A percentile compares a stretch with the other conserved stretches of the same genome.
Conservation (phyloP, 1,140 invertebrate genomes). For the Penaeus vannamei region DNA sequence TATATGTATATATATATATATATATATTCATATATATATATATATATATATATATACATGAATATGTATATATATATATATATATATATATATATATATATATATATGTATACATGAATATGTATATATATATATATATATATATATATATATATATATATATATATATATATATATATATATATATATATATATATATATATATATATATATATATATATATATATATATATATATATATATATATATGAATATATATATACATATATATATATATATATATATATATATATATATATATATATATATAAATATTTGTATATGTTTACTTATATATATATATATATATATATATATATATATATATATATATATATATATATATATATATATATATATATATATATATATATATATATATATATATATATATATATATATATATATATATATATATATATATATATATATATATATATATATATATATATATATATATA, state of each 20-base stretch:
- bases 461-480: too few species aligned
- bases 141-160: not conserved
- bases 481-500: too few species aligned
- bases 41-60: too few species aligned
- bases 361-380: not conserved
- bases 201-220: not conserved
- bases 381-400: too few species aligned
- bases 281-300: not conserved
- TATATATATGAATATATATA: not conserved
- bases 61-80: too few species aligned
- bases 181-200: conserved; percentile 4
- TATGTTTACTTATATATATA: not conserved
- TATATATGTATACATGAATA: too few species aligned
- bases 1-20: too few species aligned
- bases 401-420: too few species aligned
- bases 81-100: too few species aligned
- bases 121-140: not conserved
- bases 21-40: too few species aligned
- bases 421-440: too few species aligned
- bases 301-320: not conserved
- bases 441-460: too few species aligned
- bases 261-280: not conserved
- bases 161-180: not conserved
- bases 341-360: not conserved
- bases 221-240: conserved; percentile 7